Evolutionary conservation across 2,797 vertebrate genomes (phyloP).

Genomic region (Dromococcyx pavoninus): DNA sequence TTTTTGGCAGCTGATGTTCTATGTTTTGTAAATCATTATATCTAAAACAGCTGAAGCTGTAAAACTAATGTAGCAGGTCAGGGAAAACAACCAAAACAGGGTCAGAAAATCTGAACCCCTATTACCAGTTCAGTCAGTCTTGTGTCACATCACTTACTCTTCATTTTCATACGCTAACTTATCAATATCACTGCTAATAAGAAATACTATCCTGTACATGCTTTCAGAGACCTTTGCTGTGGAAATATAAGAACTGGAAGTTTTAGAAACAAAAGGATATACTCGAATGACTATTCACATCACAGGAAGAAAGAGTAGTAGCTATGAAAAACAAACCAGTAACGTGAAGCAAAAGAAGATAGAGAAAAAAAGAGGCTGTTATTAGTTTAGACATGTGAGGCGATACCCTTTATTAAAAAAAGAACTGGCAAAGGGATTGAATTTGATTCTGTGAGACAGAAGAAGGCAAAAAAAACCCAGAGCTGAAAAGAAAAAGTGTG

Average conservation of each 20-base stretch:
- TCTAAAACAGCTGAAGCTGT: background rate
- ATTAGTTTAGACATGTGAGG: background rate
- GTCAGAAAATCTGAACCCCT: background rate
- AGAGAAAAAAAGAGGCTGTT: background rate
- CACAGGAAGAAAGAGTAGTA: background rate
- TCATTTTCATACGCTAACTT: background rate
- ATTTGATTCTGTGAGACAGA: background rate
- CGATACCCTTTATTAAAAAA: background rate
- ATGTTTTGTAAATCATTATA: background rate
- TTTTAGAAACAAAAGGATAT: background rate
- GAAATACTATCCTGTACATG: background rate
- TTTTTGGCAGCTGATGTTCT: background rate
- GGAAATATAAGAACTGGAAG: background rate
- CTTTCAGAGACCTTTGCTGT: background rate
- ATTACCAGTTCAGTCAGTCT: background rate
- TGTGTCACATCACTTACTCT: background rate
- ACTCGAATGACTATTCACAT: background rate
- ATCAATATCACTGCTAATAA: background rate
- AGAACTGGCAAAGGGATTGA: background rate
- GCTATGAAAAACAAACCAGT: background rate
- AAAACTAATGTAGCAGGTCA: conserved; percentile 7
- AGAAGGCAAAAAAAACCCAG: background rate
- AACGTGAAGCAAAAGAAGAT: background rate
- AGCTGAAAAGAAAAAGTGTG: background rate
- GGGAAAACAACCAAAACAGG: background rate